Base-by-base conservation (phyloP, 2,113 vertebrate genomes). In the Argyrosomus japonicus region DNA sequence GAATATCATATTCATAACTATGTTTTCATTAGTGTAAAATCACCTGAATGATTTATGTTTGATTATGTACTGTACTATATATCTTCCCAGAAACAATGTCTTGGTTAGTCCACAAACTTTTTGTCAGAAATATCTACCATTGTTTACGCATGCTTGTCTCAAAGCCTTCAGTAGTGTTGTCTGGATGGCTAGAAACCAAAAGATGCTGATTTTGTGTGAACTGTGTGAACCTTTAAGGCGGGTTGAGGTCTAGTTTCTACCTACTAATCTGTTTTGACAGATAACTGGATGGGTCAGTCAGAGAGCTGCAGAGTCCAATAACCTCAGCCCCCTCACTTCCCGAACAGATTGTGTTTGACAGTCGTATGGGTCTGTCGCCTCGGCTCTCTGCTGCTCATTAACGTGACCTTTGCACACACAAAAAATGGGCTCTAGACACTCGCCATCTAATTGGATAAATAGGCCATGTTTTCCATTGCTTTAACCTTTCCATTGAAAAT, bases 381-480 rank as follows among this genome's bases (percentile, higher is more conserved):
- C 56, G 36, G 60, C 79, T 36, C 53, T 75, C 48, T 23, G 75
- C 72, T 40, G 73, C 11, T 88, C 87, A 86, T 88, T 88, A 83
- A 77, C 47, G 69, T 77, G 77, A 88, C 80, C 80, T 88, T 86
- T 83, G 63, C 62, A 57, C 63, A 77, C 25, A 36, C 27, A 27
- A 29, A 14, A 85, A 53, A 60, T 23, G 14, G 8, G 61, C 75
- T 47, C 61, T 4, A 71, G 50, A 76, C 45, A 25, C 50, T 54
- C 56, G 36, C 60, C 54, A 27, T 5, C 4, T 68, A 73, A 80
- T 60, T 83, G 57, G 72, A 58, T 61, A 72, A 74, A 80, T 25
- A 3, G 17, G 45, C 57, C 72, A 43, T 64, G 67, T 65, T 77
- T 85, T 68, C 2, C 19, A 10, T 23, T 8, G 36, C 68, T 73